A percentile compares a stretch with the other conserved stretches of the same genome.
These are phyloP conservation scores for Boulengeromyrus knoepffleri DNA, from an alignment of 2,113 vertebrate genomes.

Conservation along the genomic window DNA sequence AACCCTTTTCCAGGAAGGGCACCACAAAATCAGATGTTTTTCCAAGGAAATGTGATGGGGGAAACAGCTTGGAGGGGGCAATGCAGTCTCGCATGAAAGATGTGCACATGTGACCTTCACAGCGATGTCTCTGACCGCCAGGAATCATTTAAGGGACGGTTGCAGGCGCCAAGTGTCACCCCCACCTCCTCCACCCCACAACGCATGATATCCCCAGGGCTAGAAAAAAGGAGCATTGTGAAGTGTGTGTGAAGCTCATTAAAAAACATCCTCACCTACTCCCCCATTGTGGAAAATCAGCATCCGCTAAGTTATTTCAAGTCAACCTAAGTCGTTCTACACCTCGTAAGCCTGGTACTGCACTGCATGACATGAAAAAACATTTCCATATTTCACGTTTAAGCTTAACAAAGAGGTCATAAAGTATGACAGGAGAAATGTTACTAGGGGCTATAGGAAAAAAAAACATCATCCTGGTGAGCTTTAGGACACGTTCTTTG, in stretches of 20 bases:
- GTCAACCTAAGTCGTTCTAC: neutral
- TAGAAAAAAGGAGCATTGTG: neutral
- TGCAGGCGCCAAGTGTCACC: neutral
- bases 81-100: neutral
- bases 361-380: neutral
- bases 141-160: neutral
- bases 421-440: neutral
- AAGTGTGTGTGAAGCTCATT: neutral
- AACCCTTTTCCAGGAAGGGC: neutral
- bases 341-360: neutral
- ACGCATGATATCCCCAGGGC: neutral
- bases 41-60: neutral
- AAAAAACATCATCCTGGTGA: neutral
- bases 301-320: conserved; percentile 1
- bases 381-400: neutral
- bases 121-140: neutral
- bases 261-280: neutral
- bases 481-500: neutral
- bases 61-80: neutral
- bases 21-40: neutral
- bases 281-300: neutral
- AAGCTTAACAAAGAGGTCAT: neutral
- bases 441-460: no score
- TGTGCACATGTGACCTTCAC: neutral
- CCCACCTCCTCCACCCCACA: neutral